Evolutionary conservation across 2,113 vertebrate species (phyloP).

Genomic region (Crypturellus undulatus): DNA sequence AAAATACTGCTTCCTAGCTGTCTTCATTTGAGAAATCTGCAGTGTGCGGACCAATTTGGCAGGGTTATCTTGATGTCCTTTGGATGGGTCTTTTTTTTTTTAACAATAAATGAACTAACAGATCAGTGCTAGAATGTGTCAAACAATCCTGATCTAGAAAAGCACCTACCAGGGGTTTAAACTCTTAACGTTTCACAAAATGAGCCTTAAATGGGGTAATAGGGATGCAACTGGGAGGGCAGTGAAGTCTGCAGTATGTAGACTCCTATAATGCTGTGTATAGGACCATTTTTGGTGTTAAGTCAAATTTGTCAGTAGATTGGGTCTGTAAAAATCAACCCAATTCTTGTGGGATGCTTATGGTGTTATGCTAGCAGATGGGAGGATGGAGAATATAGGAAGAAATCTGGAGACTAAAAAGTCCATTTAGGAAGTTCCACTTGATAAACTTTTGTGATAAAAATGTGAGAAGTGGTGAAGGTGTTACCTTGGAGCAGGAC

Average conservation of each 20-base stretch:
- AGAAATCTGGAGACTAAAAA: not conserved
- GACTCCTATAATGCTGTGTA: not conserved
- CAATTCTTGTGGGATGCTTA: not conserved
- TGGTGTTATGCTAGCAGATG: not conserved
- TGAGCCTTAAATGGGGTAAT: not conserved
- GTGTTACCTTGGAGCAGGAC: not conserved
- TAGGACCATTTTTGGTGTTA: not conserved
- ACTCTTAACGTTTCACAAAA: not conserved
- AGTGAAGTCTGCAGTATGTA: not conserved
- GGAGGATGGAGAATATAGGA: not conserved
- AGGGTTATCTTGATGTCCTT: conserved; percentile 5
- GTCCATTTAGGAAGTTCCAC: too few relatives aligned
- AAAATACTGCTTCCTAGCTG: not conserved
- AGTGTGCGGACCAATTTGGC: not conserved
- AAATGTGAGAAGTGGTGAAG: not conserved
- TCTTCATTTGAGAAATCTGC: not conserved
- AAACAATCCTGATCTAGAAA: conserved; percentile 7
- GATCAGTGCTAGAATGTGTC: not conserved
- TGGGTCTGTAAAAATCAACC: not conserved
- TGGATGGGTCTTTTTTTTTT: not conserved
- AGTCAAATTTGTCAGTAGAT: not conserved
- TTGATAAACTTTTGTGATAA: not conserved
- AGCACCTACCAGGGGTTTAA: not conserved
- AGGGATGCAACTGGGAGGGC: not conserved
- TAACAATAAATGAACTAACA: not conserved